These are phyloP conservation scores for Pollenia griseotomentosa DNA, from an alignment of 2,888 invertebrate genomes.

Conservation along the genomic window DNA sequence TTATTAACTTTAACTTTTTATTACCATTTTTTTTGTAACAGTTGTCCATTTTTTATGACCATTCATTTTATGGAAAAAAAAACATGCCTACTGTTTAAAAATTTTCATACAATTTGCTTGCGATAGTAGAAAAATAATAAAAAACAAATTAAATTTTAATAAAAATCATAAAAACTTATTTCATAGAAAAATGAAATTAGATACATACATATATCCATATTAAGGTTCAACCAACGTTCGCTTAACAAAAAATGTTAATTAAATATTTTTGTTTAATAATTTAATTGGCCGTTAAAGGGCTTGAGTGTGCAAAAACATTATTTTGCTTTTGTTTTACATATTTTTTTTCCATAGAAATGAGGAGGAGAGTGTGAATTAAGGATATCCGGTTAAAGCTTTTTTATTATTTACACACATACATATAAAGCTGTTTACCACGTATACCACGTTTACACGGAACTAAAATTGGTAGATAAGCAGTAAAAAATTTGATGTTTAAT, in stretches of 20 bases:
- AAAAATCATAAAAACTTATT: neutral
- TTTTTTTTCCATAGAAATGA: neutral
- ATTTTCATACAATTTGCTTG: neutral
- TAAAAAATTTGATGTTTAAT: too few species aligned
- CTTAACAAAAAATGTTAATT: neutral
- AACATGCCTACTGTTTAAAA: too few species aligned
- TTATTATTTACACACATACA: neutral
- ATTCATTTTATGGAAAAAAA: too few species aligned
- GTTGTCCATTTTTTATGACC: neutral
- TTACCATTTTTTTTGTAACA: neutral
- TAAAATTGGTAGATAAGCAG: too few species aligned
- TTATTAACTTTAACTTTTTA: too few species aligned
- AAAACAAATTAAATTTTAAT: neutral
- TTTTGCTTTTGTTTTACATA: neutral
- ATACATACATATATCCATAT: neutral
- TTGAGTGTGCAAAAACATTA: neutral
- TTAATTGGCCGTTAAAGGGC: neutral
- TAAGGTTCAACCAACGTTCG: too few species aligned
- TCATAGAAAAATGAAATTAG: neutral
- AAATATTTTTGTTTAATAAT: neutral
- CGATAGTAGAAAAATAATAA: neutral
- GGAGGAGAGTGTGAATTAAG: slow-evolving; percentile 38
- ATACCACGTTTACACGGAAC: too few species aligned
- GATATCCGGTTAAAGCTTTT: slow-evolving; percentile 37
- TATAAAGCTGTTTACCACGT: too few species aligned